Evolutionary conservation across 2,888 invertebrate genomes (phyloP), one percentile per base, ranked within the genome.

Genomic region (Labia minor): DNA sequence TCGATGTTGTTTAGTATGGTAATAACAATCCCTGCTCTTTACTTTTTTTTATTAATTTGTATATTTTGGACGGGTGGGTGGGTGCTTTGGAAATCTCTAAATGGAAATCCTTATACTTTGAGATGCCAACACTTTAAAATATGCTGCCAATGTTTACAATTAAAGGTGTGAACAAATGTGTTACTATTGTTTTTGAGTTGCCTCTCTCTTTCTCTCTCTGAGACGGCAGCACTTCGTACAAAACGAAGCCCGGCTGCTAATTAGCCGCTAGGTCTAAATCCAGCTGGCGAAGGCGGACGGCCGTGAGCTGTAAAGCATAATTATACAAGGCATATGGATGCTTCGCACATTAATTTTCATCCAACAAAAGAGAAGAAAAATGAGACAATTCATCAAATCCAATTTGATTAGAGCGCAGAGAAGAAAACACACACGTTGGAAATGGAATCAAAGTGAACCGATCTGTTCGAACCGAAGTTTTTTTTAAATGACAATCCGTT

Each of bases 41-140:
- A n/a, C n/a, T n/a, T n/a, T 66, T 61, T 61, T 26, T 62, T 33
- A 61, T 33, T 37, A 49, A 65, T 65, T 61, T 61, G 37, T 37
- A 66, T 62, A 19, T 10, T 61, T 18, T 18, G 61, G 18, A 61
- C 10, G 61, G 4, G 2, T 18, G 2, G 11, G 62, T 18, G 61
- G 18, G 10, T 61, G 61, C 19, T 61, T 18, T 61, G 11, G 62
- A 18, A 14, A 11, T 18, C 14, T 19, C 62, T 62, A 16, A 62
- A 61, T 61, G 61, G 19, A 61, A 62, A 62, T 21, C 3, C 19
- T 20, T 18, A 21, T n/a, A n/a, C n/a, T n/a, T n/a, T n/a, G n/a
- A n/a, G 11, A 37, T 18, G 18, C 18, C 61, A 18, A 18, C 18
- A 18, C 6, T 18, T 62, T 62, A 18, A 62, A 14, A 16, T 21